Evolutionary conservation across 2,797 vertebrate species (phyloP).

Genomic region (Enteromius fasciolatus): DNA sequence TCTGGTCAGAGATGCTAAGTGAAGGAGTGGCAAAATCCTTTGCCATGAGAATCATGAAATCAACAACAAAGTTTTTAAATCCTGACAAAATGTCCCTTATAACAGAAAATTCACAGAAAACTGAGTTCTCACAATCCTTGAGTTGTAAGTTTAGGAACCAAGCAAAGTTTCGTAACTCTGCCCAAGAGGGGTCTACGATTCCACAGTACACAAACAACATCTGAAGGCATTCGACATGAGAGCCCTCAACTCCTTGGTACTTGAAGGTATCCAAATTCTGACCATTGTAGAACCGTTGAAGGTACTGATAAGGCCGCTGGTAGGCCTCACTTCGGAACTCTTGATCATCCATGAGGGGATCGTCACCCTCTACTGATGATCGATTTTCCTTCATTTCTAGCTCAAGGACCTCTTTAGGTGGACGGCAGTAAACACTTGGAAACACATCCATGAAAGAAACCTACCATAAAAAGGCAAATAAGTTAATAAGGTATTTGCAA

Average conservation of each 20-base stretch:
- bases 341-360: slow-evolving; percentile 85
- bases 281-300: slow-evolving; percentile 79
- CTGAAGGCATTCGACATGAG: slow-evolving; percentile 87
- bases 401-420: slow-evolving; percentile 89
- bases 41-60: slow-evolving; percentile 97
- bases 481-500: no score
- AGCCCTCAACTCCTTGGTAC: slow-evolving; percentile 80
- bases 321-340: slow-evolving; percentile 87
- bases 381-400: slow-evolving; percentile 68
- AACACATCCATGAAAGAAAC: slow-evolving; percentile 84
- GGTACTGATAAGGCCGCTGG: slow-evolving; percentile 94
- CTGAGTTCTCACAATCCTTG: slow-evolving; percentile 87
- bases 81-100: slow-evolving; percentile 83
- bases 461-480: no score
- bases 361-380: slow-evolving; percentile 16
- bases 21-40: slow-evolving; percentile 96
- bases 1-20: slow-evolving; percentile 89
- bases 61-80: slow-evolving; percentile 93
- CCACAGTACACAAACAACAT: slow-evolving; percentile 89
- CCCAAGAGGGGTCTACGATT: slow-evolving; percentile 89
- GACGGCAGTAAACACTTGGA: slow-evolving; percentile 85
- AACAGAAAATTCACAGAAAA: slow-evolving; percentile 83
- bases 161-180: slow-evolving; percentile 90
- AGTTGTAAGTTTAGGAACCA: slow-evolving; percentile 91
- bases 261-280: slow-evolving; percentile 80